Evolutionary conservation across 1,140 invertebrate species (phyloP).

Genomic region (Sinella curviseta): DNA sequence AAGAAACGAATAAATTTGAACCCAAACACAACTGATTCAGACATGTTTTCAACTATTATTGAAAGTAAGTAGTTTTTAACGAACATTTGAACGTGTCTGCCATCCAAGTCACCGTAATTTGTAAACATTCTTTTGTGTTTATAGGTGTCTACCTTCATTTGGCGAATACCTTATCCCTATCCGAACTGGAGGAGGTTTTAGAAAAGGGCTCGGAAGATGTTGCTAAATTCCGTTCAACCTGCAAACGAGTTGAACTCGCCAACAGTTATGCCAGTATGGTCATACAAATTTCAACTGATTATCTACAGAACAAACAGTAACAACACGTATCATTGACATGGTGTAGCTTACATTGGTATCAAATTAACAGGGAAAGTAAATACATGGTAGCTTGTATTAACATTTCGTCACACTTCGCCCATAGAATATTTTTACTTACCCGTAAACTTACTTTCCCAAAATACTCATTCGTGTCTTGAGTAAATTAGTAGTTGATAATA

Average conservation of each 20-base stretch:
- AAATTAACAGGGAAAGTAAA: neutral
- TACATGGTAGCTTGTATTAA: neutral
- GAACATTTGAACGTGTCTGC: neutral
- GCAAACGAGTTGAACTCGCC: slow-evolving; percentile 37
- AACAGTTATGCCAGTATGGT: slow-evolving; percentile 41
- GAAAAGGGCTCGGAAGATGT: slow-evolving; percentile 45
- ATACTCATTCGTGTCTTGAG: too few relatives aligned
- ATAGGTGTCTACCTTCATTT: slow-evolving; percentile 47
- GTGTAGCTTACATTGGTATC: neutral
- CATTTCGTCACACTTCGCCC: neutral
- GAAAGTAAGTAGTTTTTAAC: slow-evolving; percentile 43
- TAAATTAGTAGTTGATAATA: too few relatives aligned
- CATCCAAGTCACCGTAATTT: neutral
- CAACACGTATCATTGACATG: neutral
- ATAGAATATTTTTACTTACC: neutral
- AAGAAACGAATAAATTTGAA: slow-evolving; percentile 43
- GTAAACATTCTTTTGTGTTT: neutral
- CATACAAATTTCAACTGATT: slow-evolving; percentile 39
- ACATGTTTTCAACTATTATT: slow-evolving; percentile 43
- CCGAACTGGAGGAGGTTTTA: slow-evolving; percentile 44
- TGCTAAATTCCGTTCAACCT: slow-evolving; percentile 30
- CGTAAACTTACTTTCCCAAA: too few relatives aligned
- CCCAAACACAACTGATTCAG: slow-evolving; percentile 31
- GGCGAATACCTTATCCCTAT: slow-evolving; percentile 41
- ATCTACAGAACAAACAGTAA: slow-evolving; percentile 30